phyloP scores from a whole-genome alignment of 1,140 invertebrate species.

The Chrysomallon squamiferum region DNA sequence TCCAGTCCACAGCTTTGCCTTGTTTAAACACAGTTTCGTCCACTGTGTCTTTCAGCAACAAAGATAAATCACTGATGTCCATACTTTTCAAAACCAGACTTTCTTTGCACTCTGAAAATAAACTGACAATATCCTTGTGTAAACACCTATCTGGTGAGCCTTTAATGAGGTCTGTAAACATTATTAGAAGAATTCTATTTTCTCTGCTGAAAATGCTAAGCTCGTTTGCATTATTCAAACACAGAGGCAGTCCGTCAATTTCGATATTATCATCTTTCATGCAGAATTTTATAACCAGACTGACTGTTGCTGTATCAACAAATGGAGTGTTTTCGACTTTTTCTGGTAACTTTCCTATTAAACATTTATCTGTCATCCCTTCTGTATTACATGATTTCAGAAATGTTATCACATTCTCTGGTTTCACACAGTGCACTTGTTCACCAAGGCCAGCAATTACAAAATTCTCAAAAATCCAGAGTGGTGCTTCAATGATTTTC shows the following conservation, averaged over 20 bases:
- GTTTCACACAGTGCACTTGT: neutral
- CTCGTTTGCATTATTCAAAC: neutral
- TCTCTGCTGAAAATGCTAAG: neutral
- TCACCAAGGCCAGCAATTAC: conserved; percentile 4
- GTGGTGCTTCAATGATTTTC: conserved; percentile 18
- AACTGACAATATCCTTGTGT: neutral
- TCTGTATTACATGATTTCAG: conserved; percentile 8
- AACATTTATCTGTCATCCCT: neutral
- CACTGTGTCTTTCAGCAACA: neutral
- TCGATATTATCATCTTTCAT: neutral
- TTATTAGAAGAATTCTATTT: neutral
- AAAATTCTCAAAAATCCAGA: conserved; percentile 6
- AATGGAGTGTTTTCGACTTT: conserved; percentile 11
- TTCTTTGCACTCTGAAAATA: neutral
- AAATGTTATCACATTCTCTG: conserved; percentile 11
- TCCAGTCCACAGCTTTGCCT: neutral
- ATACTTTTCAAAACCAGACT: neutral
- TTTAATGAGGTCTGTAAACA: neutral
- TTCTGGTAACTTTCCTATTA: neutral
- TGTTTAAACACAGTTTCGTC: neutral
- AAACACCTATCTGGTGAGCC: neutral
- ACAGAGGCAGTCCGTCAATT: neutral
- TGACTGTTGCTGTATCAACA: neutral
- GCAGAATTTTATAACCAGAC: neutral
- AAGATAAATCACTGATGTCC: neutral